Evolutionary conservation across 2,797 vertebrate genomes (phyloP).

Genomic region (Chrosomus eos): DNA sequence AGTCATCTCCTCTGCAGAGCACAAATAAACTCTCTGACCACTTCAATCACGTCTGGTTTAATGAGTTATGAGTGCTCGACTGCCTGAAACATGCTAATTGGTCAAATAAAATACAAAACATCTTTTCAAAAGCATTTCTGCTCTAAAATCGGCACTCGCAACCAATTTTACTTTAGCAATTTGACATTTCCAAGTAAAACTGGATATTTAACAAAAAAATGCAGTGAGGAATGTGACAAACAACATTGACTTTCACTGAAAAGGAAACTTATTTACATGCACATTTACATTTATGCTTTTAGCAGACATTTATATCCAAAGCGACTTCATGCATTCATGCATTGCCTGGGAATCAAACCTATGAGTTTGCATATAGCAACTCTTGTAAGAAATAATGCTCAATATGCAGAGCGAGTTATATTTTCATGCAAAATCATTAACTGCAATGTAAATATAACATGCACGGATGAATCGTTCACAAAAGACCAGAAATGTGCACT

Average conservation of each 20-base stretch:
- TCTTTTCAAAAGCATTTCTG: not conserved
- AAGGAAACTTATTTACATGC: not conserved
- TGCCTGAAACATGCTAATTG: not conserved
- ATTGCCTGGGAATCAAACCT: not conserved
- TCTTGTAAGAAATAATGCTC: not conserved
- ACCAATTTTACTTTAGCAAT: not conserved
- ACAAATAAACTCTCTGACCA: not conserved
- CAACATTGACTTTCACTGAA: not conserved
- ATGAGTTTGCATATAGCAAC: not conserved
- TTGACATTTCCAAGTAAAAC: not conserved
- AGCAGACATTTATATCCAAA: not conserved
- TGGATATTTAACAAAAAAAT: not conserved
- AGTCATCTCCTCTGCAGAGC: not conserved
- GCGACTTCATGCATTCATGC: not conserved
- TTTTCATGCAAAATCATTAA: not conserved
- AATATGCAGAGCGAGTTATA: not conserved
- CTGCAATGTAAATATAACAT: not conserved
- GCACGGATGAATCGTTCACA: not conserved
- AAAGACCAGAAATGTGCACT: not conserved
- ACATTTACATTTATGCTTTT: not conserved
- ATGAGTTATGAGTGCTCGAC: not conserved
- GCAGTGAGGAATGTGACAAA: not conserved
- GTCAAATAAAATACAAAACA: not conserved
- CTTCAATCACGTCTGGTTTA: not conserved
- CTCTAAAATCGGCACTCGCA: not conserved